Evolutionary conservation across 2,888 invertebrate genomes (phyloP).

Genomic region (Lycocerus yunnanus): DNA sequence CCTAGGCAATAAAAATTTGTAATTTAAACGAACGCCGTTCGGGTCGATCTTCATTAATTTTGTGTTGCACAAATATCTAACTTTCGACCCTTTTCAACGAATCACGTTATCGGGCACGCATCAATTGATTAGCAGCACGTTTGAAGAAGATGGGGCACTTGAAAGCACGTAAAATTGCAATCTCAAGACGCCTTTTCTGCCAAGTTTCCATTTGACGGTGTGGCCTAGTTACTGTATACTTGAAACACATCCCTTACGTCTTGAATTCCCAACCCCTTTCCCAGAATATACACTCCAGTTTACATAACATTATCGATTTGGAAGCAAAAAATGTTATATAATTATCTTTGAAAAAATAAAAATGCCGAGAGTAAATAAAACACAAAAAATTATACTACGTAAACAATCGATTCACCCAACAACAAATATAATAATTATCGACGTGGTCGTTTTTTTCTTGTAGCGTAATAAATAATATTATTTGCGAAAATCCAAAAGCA

Average conservation of each 20-base stretch:
- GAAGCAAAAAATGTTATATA: neutral
- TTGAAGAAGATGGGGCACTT: conserved; percentile 14
- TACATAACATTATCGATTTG: neutral
- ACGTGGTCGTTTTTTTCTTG: too few relatives aligned
- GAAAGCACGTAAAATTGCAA: conserved; percentile 17
- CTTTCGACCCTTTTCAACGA: neutral
- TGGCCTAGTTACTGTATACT: neutral
- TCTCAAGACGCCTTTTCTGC: conserved; percentile 6
- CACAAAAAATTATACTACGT: neutral
- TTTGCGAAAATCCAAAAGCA: neutral
- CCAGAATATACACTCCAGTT: neutral
- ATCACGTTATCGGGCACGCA: conserved; percentile 9
- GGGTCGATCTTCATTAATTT: conserved; percentile 2
- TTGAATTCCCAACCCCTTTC: neutral
- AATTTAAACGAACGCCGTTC: neutral
- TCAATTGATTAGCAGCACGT: conserved; percentile 20
- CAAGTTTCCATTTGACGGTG: conserved; percentile 5
- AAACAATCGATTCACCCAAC: neutral
- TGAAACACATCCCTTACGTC: neutral
- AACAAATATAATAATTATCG: too few relatives aligned
- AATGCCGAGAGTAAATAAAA: neutral
- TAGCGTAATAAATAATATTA: neutral
- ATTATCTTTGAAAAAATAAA: neutral
- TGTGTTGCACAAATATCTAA: neutral
- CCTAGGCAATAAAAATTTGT: neutral